Conservation (phyloP, 2,797 vertebrate species). For the Cynopterus sphinx region DNA sequence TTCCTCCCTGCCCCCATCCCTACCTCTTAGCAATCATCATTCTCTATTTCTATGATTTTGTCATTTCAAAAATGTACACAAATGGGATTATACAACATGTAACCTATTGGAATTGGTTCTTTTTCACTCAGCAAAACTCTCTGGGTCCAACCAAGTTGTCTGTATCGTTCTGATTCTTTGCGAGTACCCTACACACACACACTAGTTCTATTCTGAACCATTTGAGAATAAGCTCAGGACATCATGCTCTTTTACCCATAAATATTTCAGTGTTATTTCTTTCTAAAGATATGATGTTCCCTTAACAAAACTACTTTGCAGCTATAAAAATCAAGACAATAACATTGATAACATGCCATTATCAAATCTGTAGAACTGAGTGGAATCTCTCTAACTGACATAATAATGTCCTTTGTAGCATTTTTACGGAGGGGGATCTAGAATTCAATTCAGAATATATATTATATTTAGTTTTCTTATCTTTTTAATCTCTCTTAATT, state of each 20-base stretch:
- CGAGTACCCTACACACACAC: background rate
- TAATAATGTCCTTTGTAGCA: background rate
- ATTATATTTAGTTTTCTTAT: background rate
- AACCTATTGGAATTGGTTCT: background rate
- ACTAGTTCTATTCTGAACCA: background rate
- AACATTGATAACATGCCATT: background rate
- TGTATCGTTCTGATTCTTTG: background rate
- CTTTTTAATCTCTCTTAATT: conserved; percentile 5
- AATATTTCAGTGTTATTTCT: background rate
- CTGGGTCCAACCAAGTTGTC: background rate
- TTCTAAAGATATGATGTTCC: background rate
- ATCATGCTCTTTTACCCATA: background rate
- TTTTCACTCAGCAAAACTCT: background rate
- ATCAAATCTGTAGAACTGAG: background rate
- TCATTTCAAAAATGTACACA: background rate
- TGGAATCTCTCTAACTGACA: background rate
- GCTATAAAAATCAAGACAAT: background rate
- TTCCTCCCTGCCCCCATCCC: rapidly evolving
- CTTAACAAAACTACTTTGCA: background rate
- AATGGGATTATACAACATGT: background rate
- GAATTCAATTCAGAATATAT: background rate
- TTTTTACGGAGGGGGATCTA: background rate
- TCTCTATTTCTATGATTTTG: background rate
- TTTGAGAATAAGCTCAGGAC: conserved; percentile 24
- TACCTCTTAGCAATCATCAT: background rate